A percentile compares a stretch with the other conserved stretches of the same genome.
These are phyloP conservation scores for Tragelaphus scriptus DNA, from an alignment of 2,113 vertebrate species.

Conservation along the genomic window DNA sequence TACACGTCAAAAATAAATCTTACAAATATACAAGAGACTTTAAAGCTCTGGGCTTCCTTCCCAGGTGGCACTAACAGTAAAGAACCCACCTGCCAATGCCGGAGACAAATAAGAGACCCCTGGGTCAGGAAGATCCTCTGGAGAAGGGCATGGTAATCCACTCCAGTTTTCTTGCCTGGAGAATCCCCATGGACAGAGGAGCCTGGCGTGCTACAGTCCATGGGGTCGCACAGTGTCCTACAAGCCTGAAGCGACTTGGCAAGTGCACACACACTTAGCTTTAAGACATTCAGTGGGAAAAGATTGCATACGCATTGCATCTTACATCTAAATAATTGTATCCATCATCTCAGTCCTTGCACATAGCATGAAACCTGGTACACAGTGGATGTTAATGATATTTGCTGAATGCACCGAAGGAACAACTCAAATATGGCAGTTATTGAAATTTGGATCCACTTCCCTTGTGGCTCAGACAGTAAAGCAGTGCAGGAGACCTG, in stretches of 20 bases:
- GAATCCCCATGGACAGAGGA: not conserved
- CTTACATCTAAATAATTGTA: not conserved
- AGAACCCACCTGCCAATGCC: not conserved
- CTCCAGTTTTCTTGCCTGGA: not conserved
- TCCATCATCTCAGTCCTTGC: too few relatives aligned
- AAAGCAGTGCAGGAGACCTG: too few relatives aligned
- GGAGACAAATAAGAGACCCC: not conserved
- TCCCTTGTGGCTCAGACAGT: too few relatives aligned
- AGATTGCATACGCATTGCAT: accelerated
- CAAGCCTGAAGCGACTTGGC: not conserved
- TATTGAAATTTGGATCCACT: not conserved
- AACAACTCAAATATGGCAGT: accelerated
- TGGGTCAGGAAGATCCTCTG: not conserved
- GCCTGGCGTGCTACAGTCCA: not conserved
- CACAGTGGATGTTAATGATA: too few relatives aligned
- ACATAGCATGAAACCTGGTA: too few relatives aligned
- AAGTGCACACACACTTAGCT: accelerated
- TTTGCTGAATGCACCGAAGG: not conserved
- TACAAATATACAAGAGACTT: not conserved
- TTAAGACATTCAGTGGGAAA: not conserved
- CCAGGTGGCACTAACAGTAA: not conserved
- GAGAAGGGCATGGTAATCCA: not conserved
- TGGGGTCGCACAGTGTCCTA: not conserved
- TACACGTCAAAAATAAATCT: not conserved
- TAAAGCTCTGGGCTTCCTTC: not conserved